Conservation (phyloP, 2,888 invertebrate species). For the Actias luna region DNA sequence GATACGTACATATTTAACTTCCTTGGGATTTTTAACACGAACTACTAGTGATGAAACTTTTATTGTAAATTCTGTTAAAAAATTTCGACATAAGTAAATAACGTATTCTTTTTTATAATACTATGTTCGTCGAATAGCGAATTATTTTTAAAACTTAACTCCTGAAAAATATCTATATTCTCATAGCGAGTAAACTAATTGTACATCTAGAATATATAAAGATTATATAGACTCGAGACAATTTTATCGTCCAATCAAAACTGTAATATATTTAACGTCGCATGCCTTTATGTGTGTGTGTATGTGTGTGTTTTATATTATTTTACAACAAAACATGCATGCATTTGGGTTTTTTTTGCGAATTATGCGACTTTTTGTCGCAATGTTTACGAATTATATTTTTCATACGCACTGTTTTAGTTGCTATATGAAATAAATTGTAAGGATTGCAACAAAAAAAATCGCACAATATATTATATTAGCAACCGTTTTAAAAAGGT, state of each 20-base stretch:
- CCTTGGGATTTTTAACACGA: no score
- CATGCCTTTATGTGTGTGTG: slow-evolving; percentile 6
- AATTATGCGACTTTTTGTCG: neutral
- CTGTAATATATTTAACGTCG: neutral
- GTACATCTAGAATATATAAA: neutral
- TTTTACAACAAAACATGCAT: neutral
- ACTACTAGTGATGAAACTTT: no score
- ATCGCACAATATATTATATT: slow-evolving; percentile 12
- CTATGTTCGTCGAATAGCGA: no score
- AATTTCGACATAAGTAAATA: no score
- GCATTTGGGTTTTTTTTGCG: neutral
- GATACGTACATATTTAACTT: no score
- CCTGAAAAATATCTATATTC: neutral
- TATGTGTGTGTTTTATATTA: neutral
- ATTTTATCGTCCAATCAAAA: slow-evolving; percentile 26
- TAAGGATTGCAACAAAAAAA: slow-evolving; percentile 17
- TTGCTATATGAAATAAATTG: no score
- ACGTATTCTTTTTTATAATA: no score
- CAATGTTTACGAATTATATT: neutral
- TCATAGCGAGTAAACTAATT: neutral
- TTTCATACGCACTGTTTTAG: no score
- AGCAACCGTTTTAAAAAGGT: slow-evolving; percentile 4
- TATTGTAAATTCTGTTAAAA: no score
- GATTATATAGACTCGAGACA: slow-evolving; percentile 8
- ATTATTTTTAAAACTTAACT: no score